Evolutionary conservation across 2,113 vertebrate genomes (phyloP), one percentile per base, ranked within the genome.

Genomic region (Nicator chloris): DNA sequence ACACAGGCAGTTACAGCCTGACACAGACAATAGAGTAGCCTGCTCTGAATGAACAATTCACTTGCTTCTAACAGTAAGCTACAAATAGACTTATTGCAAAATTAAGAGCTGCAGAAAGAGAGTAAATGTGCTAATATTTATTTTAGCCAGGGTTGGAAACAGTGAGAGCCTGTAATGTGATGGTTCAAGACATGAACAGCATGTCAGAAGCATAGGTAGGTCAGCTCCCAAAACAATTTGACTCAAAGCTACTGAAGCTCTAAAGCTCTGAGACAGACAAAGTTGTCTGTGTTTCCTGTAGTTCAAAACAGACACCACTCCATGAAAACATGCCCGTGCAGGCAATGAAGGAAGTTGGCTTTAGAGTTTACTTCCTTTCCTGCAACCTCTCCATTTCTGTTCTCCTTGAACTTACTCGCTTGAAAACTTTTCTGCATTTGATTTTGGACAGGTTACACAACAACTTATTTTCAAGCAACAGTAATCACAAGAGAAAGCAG

Each of bases 171-270:
- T 45, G 13, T 45, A 57, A 44, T 1, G 4, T 4, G 9, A 30
- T 7, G 4, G 20, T 26, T 60, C 11, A 37, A 7, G 7, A 47
- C 30, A 63, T 1, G 8, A 70, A 54, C 24, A 61, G 23, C 16
- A 47, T 0, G 0, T 3, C 3, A 75, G 28, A 68, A 39, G 10
- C 71, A 49, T 7, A 42, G 10, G 10, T 5, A 60, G 10, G 10
- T 7, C 49, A 94, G 49, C 5, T 24, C 30, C 27, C 30, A 26
- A 66, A 76, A 66, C 5, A 45, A 15, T 18, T 0, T 42, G 19
- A 50, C 19, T 31, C 7, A 15, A 26, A 78, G 26, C 21, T 76
- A 27, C 39, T 23, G 31, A 23, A 73, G 4, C 42, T 83, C 54
- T 33, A 49, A 33, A 70, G 21, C 65, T 65, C 60, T 31, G 37